These are phyloP conservation scores for Carassius gibelio DNA, from an alignment of 2,113 vertebrate species.

Conservation along the genomic window DNA sequence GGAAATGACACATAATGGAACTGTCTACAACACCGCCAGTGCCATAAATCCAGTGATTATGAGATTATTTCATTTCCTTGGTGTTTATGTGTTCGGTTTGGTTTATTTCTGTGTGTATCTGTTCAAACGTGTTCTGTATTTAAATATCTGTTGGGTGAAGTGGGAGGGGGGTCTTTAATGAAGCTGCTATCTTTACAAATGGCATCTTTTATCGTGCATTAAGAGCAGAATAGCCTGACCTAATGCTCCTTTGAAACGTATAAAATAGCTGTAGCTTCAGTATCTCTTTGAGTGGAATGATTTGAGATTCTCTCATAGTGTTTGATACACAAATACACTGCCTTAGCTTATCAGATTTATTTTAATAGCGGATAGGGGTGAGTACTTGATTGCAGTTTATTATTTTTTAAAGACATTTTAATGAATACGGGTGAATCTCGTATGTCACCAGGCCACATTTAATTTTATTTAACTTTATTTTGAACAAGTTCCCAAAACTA, in stretches of 20 bases:
- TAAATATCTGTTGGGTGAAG: slow-evolving; percentile 29
- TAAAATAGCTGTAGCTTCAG: slow-evolving; percentile 38
- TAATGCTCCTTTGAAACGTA: not conserved
- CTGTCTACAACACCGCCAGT: slow-evolving; percentile 97
- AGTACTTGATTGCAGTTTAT: not conserved
- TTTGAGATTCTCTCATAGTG: slow-evolving; percentile 53
- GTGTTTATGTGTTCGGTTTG: slow-evolving; percentile 56
- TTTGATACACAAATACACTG: slow-evolving; percentile 71
- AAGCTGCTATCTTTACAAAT: slow-evolving; percentile 53
- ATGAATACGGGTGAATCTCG: not conserved
- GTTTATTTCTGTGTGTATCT: slow-evolving; percentile 51
- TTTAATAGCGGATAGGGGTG: not conserved
- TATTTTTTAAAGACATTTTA: not conserved
- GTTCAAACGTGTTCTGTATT: slow-evolving; percentile 34
- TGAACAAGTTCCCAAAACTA: not conserved
- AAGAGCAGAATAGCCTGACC: not conserved
- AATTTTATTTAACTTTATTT: not conserved
- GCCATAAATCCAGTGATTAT: slow-evolving; percentile 87
- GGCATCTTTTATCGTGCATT: slow-evolving; percentile 17
- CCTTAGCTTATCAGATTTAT: slow-evolving; percentile 81
- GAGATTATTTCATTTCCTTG: slow-evolving; percentile 64
- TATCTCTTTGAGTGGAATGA: not conserved
- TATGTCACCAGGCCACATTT: not conserved
- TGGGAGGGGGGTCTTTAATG: slow-evolving; percentile 15
- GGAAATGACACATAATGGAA: slow-evolving; percentile 88